Conservation (phyloP, 2,888 invertebrate genomes). For the Gymnoscelis rufifasciata region DNA sequence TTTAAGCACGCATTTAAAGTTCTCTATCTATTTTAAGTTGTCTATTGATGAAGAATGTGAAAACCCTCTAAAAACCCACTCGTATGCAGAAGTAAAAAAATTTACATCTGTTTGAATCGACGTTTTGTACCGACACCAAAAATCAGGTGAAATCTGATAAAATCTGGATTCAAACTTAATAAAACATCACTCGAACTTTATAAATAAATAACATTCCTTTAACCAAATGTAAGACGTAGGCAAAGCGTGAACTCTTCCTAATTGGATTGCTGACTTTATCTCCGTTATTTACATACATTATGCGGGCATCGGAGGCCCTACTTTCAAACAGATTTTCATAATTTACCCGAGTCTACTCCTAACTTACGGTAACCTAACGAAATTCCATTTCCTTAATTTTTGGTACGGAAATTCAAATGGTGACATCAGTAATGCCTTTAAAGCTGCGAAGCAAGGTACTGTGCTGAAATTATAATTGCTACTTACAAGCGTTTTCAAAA, state of each 20-base stretch:
- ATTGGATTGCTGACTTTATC: slow-evolving; percentile 51
- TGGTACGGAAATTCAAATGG: not conserved
- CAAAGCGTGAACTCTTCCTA: slow-evolving; percentile 42
- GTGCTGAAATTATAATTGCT: too few species aligned
- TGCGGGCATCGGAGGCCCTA: slow-evolving; percentile 17
- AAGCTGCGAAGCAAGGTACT: too few species aligned
- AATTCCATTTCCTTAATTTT: not conserved
- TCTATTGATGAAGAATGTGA: too few species aligned
- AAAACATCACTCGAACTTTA: not conserved
- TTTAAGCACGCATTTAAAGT: too few species aligned
- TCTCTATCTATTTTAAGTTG: too few species aligned
- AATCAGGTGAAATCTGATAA: too few species aligned
- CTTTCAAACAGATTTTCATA: slow-evolving; percentile 19
- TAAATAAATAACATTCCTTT: not conserved
- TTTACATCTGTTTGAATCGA: too few species aligned
- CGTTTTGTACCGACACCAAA: too few species aligned
- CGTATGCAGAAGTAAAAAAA: too few species aligned
- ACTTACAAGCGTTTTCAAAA: too few species aligned
- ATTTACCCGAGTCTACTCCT: slow-evolving; percentile 8
- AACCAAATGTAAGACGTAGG: slow-evolving; percentile 14
- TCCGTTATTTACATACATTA: slow-evolving; percentile 43
- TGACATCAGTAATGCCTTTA: not conserved
- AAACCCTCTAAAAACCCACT: too few species aligned
- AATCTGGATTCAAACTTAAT: too few species aligned
- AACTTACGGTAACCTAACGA: slow-evolving; percentile 2